Percentiles rank a stretch among this genome's conserved stretches.
Evolutionary conservation across 2,113 vertebrate species (phyloP).

Genomic region (Megaceryle torquata): DNA sequence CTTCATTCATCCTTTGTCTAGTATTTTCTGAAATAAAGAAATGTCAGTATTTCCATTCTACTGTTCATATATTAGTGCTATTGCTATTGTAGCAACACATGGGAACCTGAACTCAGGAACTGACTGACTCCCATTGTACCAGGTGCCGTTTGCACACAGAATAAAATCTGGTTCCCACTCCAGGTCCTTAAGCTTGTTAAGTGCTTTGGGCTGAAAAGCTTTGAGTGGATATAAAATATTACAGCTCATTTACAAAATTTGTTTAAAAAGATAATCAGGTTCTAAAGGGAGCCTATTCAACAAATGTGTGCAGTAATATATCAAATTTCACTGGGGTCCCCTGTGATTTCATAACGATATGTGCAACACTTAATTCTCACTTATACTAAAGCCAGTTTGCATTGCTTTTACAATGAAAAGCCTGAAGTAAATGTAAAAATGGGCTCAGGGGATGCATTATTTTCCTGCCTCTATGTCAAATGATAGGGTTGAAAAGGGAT

Average conservation of each 20-base stretch:
- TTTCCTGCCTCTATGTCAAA: not conserved
- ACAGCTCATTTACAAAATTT: constrained; percentile 45
- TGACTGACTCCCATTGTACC: not conserved
- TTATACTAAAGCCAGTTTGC: constrained; percentile 29
- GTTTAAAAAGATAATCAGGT: constrained; percentile 54
- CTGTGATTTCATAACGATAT: not conserved
- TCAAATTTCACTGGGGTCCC: constrained; percentile 11
- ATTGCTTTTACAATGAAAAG: constrained; percentile 44
- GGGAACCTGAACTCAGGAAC: not conserved
- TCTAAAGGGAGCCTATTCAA: constrained; percentile 32
- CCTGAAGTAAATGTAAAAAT: constrained; percentile 40
- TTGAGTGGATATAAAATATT: constrained; percentile 56
- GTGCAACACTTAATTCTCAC: constrained; percentile 43
- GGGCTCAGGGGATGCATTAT: not conserved
- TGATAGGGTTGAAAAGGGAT: not conserved
- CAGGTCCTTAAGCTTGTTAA: constrained; percentile 40
- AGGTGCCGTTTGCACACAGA: not conserved
- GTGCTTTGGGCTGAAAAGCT: constrained; percentile 22
- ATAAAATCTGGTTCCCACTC: constrained; percentile 4
- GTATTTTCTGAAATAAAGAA: not conserved
- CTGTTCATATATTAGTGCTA: not conserved
- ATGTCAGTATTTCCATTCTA: constrained; percentile 15
- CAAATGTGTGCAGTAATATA: not conserved
- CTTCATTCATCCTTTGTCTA: not conserved
- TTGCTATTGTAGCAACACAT: not conserved